A percentile compares a stretch with the other conserved stretches of the same genome.
phyloP scores from a whole-genome alignment of 2,797 vertebrate genomes.

The Astyanax mexicanus region DNA sequence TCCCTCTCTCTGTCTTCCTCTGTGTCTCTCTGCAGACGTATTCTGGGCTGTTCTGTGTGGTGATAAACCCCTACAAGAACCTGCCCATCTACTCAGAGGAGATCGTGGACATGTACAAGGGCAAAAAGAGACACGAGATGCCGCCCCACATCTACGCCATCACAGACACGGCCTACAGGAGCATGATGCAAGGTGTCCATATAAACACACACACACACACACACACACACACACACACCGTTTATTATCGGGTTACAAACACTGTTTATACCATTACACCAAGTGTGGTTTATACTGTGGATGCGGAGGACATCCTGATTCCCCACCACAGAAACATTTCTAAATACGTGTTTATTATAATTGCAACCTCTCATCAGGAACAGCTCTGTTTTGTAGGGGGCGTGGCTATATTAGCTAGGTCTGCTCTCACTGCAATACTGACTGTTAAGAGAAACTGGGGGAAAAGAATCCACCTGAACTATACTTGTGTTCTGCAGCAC shows the following conservation, averaged over 20 bases:
- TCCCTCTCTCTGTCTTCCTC: background rate
- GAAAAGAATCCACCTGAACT: too few relatives aligned
- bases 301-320: too few relatives aligned
- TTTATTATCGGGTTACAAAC: background rate
- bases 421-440: too few relatives aligned
- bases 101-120: conserved; percentile 99
- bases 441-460: too few relatives aligned
- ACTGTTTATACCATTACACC: background rate
- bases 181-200: conserved; percentile 83
- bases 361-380: too few relatives aligned
- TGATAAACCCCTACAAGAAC: conserved; percentile 99
- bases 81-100: conserved; percentile 98
- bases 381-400: too few relatives aligned
- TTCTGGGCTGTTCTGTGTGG: conserved; percentile 97
- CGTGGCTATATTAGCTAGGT: too few relatives aligned
- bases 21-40: conserved; percentile 83
- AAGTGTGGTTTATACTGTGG: background rate
- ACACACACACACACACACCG: background rate
- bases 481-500: too few relatives aligned
- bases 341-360: too few relatives aligned
- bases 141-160: conserved; percentile 99
- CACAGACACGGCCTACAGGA: conserved; percentile 96
- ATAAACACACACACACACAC: background rate
- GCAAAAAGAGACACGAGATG: conserved; percentile 99
- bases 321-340: too few relatives aligned